Base-by-base conservation (phyloP, 2,888 invertebrate species). In the Pterostichus madidus region DNA sequence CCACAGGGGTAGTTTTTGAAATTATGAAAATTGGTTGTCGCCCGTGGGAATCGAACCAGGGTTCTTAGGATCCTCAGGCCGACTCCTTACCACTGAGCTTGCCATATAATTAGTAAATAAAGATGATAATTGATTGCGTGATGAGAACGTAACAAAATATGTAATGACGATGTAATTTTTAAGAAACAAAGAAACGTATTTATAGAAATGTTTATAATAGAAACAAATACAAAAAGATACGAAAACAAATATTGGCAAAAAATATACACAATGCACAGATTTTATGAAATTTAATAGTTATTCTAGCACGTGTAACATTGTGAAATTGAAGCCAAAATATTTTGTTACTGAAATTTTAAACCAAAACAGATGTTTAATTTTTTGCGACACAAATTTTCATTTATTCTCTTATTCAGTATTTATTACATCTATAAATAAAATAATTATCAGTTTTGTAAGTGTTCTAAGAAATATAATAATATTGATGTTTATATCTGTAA, bases 261-360 rank as follows among this genome's bases (percentile, higher is more conserved):
- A 53, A 56, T 6, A 56, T 56, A 15, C 15, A 17, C 13, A 8
- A 13, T 17, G 15, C 53, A 17, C 24, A 32, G 59, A 59, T 31
- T 32, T 59, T 17, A 11, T 59, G 59, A 10, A 31, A 59, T 24
- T 59, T 8, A 32, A 59, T 32, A 59, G 11, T 11, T 24, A 4
- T 11, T 31, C 1, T 31, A 59, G 59, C 32, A 31, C 59, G 59
- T 59, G 59, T 24, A 31, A 24, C 31, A 59, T 31, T 59, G 11
- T 59, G 59, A 59, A 59, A 59, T 59, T 31, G 0, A 59, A 59
- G 11, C 32, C 32, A 24, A 59, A 59, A 59, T 59, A 59, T 59
- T 59, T 59, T 24, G 59, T 59, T 59, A 59, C 32, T 6, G 59
- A 59, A 59, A 59, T 59, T 59, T 59, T 59, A 59, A 59, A 59